Conservation (phyloP, 64 coral and sea anemone species). For the Platygyra sinensis region DNA sequence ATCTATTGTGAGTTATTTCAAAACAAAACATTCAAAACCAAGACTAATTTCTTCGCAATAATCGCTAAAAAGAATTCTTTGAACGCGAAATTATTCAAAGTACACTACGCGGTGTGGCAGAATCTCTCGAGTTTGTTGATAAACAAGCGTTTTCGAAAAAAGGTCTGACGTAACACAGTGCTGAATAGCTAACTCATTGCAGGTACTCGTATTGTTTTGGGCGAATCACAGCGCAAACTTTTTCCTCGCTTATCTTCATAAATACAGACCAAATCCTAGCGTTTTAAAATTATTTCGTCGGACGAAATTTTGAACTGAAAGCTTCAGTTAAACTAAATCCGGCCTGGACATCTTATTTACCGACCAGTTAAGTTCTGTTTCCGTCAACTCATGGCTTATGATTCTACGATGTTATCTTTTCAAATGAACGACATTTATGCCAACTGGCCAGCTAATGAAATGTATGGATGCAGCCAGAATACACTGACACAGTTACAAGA, state of each 20-base stretch:
- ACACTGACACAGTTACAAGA: slow-evolving; percentile 25
- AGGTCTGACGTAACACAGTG: neutral
- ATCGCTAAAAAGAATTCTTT: neutral
- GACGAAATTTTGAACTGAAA: neutral
- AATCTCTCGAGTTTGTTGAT: neutral
- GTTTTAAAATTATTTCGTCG: neutral
- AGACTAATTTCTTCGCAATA: neutral
- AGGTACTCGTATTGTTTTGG: slow-evolving; percentile 21
- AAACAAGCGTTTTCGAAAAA: slow-evolving; percentile 15
- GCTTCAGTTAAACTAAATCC: neutral
- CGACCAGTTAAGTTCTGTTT: too few relatives aligned
- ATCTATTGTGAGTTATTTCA: neutral
- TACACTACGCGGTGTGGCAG: neutral
- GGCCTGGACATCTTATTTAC: neutral
- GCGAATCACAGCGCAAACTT: slow-evolving; percentile 8
- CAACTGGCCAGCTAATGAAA: neutral
- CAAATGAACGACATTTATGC: neutral
- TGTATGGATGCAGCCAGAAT: neutral
- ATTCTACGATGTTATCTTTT: neutral
- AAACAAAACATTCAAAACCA: neutral
- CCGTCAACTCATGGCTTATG: neutral
- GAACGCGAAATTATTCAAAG: neutral
- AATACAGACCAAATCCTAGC: neutral
- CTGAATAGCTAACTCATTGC: neutral
- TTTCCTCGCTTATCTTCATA: neutral